Evolutionary conservation across 2,113 vertebrate genomes (phyloP), one percentile per base, ranked within the genome.

Genomic region (Blennius ocellaris): DNA sequence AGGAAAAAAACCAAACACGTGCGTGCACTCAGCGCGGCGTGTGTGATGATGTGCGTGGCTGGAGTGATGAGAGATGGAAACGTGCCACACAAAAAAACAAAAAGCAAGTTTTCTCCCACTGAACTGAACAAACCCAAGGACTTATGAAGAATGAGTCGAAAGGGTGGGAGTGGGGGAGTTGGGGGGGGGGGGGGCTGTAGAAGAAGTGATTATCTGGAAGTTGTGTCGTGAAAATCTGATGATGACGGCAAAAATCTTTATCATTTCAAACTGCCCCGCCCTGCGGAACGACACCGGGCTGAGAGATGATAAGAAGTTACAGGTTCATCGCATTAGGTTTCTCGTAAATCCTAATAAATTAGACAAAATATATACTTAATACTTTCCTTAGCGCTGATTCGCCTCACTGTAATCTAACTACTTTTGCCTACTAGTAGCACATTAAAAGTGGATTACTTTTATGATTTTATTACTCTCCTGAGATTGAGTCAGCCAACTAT

Each of bases 1-100:
- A 11, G 5, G 3, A 16, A 16, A 10, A 16, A 36, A 11, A 50
- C 2, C 2, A 55, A 56, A 38, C 4, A 36, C 52, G 55, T 72
- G 63, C 73, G 66, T 61, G 67, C 77, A 70, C 45, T 45, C 73
- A 64, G 67, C 67, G 61, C 44, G 62, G 56, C 11, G 80, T 63
- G 45, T 66, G 55, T 64, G 77, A 83, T 88, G 41, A 83, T 51
- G 64, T 76, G 69, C 70, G 64, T 63, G 75, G 76, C 78, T 56
- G 63, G 1, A 9, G 47, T 37, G 14, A 57, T 60, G 66, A 65
- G 56, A 52, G 70, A 85, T 77, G 44, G 76, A 84, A 72, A 73
- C 48, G 48, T 73, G 69, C 78, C 73, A 78, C n/a, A 11, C 43
- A 53, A 57, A 47, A 39, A 43, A 47, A 12, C 40, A 53, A 57